These are phyloP conservation scores for Glyphotaelius pellucidus DNA, from an alignment of 2,888 invertebrate species.

Conservation along the genomic window DNA sequence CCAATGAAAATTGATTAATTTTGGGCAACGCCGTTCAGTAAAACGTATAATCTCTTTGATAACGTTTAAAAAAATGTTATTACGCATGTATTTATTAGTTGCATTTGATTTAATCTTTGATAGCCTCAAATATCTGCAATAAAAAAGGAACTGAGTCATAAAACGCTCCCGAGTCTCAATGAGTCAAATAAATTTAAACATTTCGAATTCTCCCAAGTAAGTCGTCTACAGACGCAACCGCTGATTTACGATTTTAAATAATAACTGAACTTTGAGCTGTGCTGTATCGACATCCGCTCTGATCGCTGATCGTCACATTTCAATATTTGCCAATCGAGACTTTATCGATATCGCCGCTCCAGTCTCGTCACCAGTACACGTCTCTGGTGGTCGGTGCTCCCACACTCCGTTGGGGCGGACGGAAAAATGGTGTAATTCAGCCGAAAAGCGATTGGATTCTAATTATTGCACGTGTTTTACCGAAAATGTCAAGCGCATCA, in stretches of 20 bases:
- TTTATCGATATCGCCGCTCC: background rate
- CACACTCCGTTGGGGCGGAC: background rate
- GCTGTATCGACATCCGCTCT: constrained; percentile 9
- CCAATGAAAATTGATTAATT: too few relatives aligned
- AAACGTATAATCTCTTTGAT: background rate
- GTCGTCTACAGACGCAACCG: background rate
- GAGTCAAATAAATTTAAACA: background rate
- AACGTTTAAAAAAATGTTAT: background rate
- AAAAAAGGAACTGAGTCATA: background rate
- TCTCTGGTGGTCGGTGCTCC: background rate
- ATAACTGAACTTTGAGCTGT: background rate
- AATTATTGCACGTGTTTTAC: constrained; percentile 28
- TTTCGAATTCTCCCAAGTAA: background rate
- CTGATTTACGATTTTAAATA: background rate
- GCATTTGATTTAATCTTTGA: background rate
- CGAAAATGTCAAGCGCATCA: background rate
- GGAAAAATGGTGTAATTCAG: background rate
- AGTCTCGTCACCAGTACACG: background rate
- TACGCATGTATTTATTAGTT: background rate
- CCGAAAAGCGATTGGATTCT: background rate
- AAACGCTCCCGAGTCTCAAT: background rate
- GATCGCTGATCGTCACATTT: constrained; percentile 4
- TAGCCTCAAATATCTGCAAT: background rate
- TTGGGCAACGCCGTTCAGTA: background rate
- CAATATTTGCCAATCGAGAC: background rate